Base-by-base conservation (phyloP, 2,797 vertebrate genomes). In the Pseudopleuronectes americanus region DNA sequence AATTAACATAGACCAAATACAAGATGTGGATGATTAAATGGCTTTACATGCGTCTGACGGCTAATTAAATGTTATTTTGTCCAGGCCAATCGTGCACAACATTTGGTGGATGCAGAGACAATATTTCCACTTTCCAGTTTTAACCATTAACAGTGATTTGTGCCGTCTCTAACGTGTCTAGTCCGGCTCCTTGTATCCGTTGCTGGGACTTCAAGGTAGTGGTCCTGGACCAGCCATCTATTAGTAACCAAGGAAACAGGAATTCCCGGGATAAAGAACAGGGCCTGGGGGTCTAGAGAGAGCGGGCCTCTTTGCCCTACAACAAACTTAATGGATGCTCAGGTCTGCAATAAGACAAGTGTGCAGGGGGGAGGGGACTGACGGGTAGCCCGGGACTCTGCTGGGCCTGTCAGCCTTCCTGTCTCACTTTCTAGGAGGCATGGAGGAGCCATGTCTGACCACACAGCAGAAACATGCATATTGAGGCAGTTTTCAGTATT, bases 271-370 rank as follows among this genome's bases (percentile, higher is more conserved):
- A 85, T 66, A 79, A 77, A 83, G 68, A 64, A 53, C 13, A n/a
- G 62, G 24, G 73, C 87, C 87, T 73, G 47, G 56, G 71, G 84
- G 72, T 79, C 58, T 54, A 28, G 4, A 75, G 55, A 80, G 57
- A 64, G 22, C 49, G 56, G 58, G 54, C 22, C 74, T 80, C 71
- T 83, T 68, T 55, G 45, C 62, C 65, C 63, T 70, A 63, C 41
- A 70, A 78, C 38, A 73, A 83, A 78, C 68, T 53, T 85, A 90
- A 90, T 87, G 81, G 84, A 84, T 54, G 79, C 75, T 84, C 56
- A 71, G 79, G 77, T 47, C 45, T 77, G 62, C 62, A 74, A 51
- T 62, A 48, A 65, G 77, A 47, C 53, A 19, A 49, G 74, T 60
- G 19, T 68, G 21, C 19, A 62, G 54, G 72, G 75, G 72, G 79